Conservation (phyloP, 2,797 vertebrate genomes). For the Avahi laniger region DNA sequence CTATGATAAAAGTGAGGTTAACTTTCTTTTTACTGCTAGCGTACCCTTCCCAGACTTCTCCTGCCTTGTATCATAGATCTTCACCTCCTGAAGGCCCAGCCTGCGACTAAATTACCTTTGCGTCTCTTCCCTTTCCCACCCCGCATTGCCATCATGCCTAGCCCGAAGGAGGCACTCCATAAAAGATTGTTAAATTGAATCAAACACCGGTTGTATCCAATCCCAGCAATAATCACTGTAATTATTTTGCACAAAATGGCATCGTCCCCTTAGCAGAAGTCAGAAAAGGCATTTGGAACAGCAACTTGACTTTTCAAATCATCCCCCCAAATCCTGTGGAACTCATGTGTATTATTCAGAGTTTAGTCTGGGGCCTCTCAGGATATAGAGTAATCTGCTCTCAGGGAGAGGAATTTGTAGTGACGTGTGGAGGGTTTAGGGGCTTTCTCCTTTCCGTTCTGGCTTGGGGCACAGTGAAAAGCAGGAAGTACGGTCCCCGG, state of each 20-base stretch:
- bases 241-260: not conserved
- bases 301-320: not conserved
- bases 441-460: slow-evolving; percentile 25
- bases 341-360: not conserved
- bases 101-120: not conserved
- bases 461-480: not conserved
- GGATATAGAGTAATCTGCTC: not conserved
- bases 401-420: not conserved
- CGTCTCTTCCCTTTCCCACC: not conserved
- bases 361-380: not conserved
- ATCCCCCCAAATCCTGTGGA: not conserved
- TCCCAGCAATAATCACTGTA: not conserved
- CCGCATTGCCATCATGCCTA: not conserved
- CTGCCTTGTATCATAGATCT: not conserved
- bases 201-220: not conserved
- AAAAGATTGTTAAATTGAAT: not conserved
- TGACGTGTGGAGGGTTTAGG: not conserved
- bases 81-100: not conserved
- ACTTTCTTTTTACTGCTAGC: not conserved
- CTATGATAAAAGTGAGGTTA: not conserved
- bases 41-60: not conserved
- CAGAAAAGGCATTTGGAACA: slow-evolving; percentile 14
- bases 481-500: not conserved
- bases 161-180: not conserved
- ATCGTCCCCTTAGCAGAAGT: not conserved